Conservation (phyloP, 1,140 invertebrate genomes). For the Trichonephila clavata region DNA sequence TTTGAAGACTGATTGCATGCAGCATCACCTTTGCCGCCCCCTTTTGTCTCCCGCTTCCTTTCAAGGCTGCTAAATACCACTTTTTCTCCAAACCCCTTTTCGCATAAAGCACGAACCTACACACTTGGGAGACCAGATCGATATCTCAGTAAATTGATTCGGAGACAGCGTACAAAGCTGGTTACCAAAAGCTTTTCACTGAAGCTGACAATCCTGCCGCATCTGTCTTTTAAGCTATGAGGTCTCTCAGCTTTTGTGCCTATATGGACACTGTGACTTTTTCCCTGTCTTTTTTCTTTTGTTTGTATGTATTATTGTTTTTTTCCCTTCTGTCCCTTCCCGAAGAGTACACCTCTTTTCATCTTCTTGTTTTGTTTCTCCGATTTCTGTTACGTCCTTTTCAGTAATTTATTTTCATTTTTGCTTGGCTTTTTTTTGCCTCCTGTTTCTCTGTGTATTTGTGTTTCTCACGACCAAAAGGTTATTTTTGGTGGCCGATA, state of each 20-base stretch:
- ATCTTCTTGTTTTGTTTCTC: background rate
- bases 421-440: background rate
- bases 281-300: background rate
- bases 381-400: background rate
- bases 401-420: conserved; percentile 41
- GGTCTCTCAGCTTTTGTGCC: background rate
- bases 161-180: conserved; percentile 70
- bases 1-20: background rate
- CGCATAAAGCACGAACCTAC: background rate
- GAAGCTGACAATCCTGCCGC: conserved; percentile 72
- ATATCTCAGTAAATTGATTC: conserved; percentile 75
- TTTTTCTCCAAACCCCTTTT: conserved; percentile 13
- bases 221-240: conserved; percentile 74
- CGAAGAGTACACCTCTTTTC: background rate
- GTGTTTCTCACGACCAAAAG: conserved; percentile 9
- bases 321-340: background rate
- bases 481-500: background rate
- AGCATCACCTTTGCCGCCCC: background rate
- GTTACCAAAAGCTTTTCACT: conserved; percentile 74
- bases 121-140: conserved; percentile 48
- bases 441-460: background rate
- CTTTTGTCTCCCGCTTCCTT: no score
- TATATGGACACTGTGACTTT: background rate
- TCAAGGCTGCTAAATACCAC: conserved; percentile 4
- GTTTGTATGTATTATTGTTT: background rate